Evolutionary conservation across 2,113 vertebrate genomes (phyloP), one percentile per base, ranked within the genome.

Genomic region (Microcebus lehilahytsara): DNA sequence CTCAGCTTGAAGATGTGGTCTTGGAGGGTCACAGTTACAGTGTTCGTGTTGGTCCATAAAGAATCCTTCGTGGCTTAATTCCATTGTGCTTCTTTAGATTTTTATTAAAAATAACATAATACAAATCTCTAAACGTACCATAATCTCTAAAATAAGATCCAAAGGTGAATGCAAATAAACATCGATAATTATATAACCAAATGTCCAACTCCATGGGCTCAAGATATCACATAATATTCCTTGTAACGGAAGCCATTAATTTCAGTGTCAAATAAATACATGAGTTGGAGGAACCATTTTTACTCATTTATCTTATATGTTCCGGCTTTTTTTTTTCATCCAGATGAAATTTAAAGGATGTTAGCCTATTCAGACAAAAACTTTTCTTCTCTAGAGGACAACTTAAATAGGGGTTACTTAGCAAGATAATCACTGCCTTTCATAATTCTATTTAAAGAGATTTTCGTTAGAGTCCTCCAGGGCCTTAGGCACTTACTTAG

Each of bases 371-470:
- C 85, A 74, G 6, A 94, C 25, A 89, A 83, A 89, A 86, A 53
- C 25, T 40, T 56, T 49, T 14, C 74, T 89, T 34, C 49, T 34
- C 49, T 74, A 32, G 34, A 78, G n/a, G 66, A 87, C 5, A 83
- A 42, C 34, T 69, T 83, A 92, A 86, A 30, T 25, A 67, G 19
- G 37, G 49, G 75, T 79, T 96, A 22, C 34, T 85, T 56, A 64
- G 71, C 67, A 72, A 90, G 49, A 64, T 72, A 79, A 80, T 89
- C 56, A 64, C 20, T 83, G 74, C 27, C 74, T 94, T 86, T 80
- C 81, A 64, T 85, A 72, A 72, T 85, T 69, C 81, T 95, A 22
- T 89, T 84, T 78, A 66, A 91, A 93, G 84, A 84, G 16, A 16
- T 69, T 95, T 89, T 67, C n/a, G 56, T 89, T 71, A 49, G 75